Base-by-base conservation (phyloP, 2,113 vertebrate species). In the Physeter macrocephalus region DNA sequence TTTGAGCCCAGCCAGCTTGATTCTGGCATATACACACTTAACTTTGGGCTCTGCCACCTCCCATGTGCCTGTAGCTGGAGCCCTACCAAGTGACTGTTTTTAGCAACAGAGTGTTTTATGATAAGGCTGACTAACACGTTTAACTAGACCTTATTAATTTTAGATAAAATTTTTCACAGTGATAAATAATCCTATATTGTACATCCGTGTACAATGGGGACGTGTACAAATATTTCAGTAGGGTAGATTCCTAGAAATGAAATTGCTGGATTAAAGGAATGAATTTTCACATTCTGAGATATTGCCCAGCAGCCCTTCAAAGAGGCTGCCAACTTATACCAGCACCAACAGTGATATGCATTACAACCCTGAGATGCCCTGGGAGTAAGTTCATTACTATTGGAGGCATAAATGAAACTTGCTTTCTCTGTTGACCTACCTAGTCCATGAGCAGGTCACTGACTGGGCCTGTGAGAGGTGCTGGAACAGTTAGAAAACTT, bases 81-180 rank as follows among this genome's bases (percentile, higher is more conserved):
- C 86, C 43, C 59, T 39, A 27, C 15, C 36, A 54, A 1, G 0
- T 64, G 59, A 27, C 20, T 87, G 39, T 52, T 34, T 61, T 59
- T 75, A 92, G 15, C n/a, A 72, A 23, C 17, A 18, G 11, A 18
- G 41, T 57, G 11, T 94, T 93, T 69, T 36, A 54, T 88, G 80
- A 90, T 39, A 88, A 80, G 46, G 25, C 66, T 75, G 49, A 43
- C 29, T 75, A 78, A 25, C 12, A 52, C 34, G 94, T 54, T 67
- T 92, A 85, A 92, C 2, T 62, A 91, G 10, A 88, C n/a, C 21
- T 39, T 90, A 71, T 83, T 97, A 46, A 85, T 88, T 96, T 96
- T 93, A 77, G 31, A 93, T 71, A 39, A 3, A 27, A 46, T 66
- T 93, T 83, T 93, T 93, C 54, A 64, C 43, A 89, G 54, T 88